Evolutionary conservation across 2,888 invertebrate genomes (phyloP), one percentile per base, ranked within the genome.

Genomic region (Tenthredo amoena): DNA sequence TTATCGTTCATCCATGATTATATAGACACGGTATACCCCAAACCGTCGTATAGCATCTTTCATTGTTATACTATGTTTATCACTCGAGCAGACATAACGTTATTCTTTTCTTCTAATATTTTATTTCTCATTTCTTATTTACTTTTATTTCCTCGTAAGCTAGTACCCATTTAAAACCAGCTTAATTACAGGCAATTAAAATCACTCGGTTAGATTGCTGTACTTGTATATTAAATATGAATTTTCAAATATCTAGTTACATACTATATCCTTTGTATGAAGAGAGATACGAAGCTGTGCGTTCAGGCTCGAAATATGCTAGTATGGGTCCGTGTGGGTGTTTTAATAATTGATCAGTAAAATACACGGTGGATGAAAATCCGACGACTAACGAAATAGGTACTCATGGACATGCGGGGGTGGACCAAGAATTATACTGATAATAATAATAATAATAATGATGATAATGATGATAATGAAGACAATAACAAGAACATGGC

Each of bases 271-370:
- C 10, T 37, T 9, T 10, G 74, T 26, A 21, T n/a, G 12, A 3
- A 76, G 9, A 31, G 62, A 62, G 62, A 74, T 43, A 40, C 43
- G 71, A 31, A 31, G 34, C 18, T 40, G 40, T n/a, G 40, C 5
- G 26, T 40, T n/a, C n/a, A n/a, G 37, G 18, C 18, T 9, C n/a
- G 37, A 9, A 9, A n/a, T 9, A 71, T 18, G 3, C 47, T 47
- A 55, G 55, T 7, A 55, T 55, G n/a, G 55, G 55, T 55, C 5
- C 26, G 68, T 18, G 37, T 31, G 43, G 74, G 74, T 74, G 74
- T 77, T 50, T 47, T 65, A 65, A 77, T 77, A 50, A 50, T 77
- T 77, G 47, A 77, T 77, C 34, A 77, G 77, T 50, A 9, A 50
- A 77, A 31, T 77, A 26, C 50, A 47, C 77, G 50, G 18, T 34